Base-by-base conservation (phyloP, 2,888 invertebrate genomes). In the Hesperia comma region DNA sequence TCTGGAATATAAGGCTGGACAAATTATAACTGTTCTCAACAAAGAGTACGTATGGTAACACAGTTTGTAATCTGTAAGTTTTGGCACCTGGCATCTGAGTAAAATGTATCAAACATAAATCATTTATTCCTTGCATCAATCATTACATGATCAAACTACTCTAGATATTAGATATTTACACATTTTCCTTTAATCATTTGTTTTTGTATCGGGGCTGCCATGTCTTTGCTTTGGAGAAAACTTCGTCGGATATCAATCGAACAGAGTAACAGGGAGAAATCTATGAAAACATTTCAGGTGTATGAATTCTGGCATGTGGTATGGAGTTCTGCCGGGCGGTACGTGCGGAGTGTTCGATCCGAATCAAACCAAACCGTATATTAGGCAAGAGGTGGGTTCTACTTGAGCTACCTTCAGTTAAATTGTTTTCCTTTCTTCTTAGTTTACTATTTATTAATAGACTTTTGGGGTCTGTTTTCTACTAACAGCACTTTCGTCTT, bases 311-410 rank as follows among this genome's bases (percentile, higher is more conserved):
- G 91, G 94, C 0, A 92, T 97, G 73, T 99, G 99, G 99, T 98
- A 97, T 80, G 99, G 99, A 0, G 97, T 97, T 0, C 85, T 98
- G 19, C 95, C 95, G 55, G 96, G 96, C 73, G 99, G 99, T 0
- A 97, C 98, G 80, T 97, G 97, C n/a, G 99, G 99, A 0, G 93
- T 96, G 64, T 99, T 99, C 86, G 97, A 98, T 90, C 98, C 99
- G 0, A 95, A 94, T 8, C 96, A 97, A 78, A 97, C 97, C 7
- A 97, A 98, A 67, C 96, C 98, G 0, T 98, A 81, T 67, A 26
- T 55, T 49, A 82, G 79, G 69, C 71, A 78, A 19, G 87, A 87
- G 70, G 92, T 90, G 72, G 75, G 77, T 71, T 57, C 37, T 10
- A 14, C 8, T 60, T 51, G 15, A 64, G 41, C 43, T 61, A 46